Conservation (phyloP, 1,140 invertebrate genomes). For the Xylocopa sonorina region DNA sequence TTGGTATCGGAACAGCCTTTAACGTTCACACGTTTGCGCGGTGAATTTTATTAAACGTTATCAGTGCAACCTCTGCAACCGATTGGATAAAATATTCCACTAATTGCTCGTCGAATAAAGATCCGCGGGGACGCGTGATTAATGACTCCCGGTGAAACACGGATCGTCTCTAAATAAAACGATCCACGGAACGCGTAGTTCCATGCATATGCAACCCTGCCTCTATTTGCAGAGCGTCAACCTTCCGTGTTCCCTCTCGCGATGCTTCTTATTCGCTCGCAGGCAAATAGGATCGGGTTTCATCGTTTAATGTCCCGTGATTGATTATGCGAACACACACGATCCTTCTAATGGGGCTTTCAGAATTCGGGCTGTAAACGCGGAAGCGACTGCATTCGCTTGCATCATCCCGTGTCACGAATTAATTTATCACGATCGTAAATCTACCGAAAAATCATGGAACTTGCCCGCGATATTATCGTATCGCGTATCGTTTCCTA, state of each 20-base stretch:
- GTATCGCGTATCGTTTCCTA: too few relatives aligned
- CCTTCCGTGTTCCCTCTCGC: constrained; percentile 15
- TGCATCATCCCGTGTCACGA: background rate
- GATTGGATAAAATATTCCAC: background rate
- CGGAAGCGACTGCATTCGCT: constrained; percentile 16
- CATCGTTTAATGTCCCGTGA: constrained; percentile 69
- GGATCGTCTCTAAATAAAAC: constrained; percentile 27
- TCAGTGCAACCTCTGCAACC: background rate
- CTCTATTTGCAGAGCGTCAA: constrained; percentile 57
- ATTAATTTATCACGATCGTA: too few relatives aligned
- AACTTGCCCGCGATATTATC: too few relatives aligned
- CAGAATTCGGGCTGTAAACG: constrained; percentile 27
- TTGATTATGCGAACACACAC: constrained; percentile 74
- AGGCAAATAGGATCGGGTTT: constrained; percentile 75
- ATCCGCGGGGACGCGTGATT: too few relatives aligned
- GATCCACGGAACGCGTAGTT: constrained; percentile 29
- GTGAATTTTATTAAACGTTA: background rate
- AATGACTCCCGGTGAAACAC: constrained; percentile 36
- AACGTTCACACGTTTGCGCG: background rate
- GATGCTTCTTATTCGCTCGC: constrained; percentile 33
- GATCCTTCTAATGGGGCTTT: constrained; percentile 68
- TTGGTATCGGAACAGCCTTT: background rate
- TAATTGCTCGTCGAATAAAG: background rate
- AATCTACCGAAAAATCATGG: too few relatives aligned
- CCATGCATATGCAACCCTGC: constrained; percentile 55